Evolutionary conservation across 2,113 vertebrate species (phyloP).

Genomic region (Gyps fulvus): DNA sequence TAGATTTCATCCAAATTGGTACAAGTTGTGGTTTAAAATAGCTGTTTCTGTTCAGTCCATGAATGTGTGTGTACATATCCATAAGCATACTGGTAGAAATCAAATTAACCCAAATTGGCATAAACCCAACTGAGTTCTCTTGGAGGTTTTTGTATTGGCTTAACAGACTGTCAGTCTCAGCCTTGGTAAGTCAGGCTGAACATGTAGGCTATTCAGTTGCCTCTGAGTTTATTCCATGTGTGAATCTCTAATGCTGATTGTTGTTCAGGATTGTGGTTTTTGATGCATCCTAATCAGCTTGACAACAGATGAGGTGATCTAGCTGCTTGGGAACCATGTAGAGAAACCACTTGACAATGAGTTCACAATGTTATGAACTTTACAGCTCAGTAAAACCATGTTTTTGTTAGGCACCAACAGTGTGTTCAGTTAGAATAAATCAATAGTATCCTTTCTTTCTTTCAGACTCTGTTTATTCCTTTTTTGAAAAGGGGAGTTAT

Average conservation of each 20-base stretch:
- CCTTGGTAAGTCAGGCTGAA: neutral
- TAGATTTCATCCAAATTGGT: neutral
- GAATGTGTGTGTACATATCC: neutral
- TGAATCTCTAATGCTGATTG: neutral
- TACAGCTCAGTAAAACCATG: neutral
- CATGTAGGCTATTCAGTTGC: rapidly evolving
- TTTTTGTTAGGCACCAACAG: neutral
- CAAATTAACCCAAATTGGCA: neutral
- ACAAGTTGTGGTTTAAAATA: neutral
- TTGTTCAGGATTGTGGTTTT: neutral
- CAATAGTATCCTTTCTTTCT: neutral
- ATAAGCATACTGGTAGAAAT: neutral
- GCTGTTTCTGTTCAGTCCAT: neutral
- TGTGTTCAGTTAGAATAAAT: neutral
- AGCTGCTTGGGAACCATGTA: neutral
- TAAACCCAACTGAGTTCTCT: neutral
- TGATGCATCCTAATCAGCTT: neutral
- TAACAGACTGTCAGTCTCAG: neutral
- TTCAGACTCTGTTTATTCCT: neutral
- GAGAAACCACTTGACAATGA: neutral
- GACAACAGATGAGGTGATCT: neutral
- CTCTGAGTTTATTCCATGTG: neutral
- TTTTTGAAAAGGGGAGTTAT: neutral
- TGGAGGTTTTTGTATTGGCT: neutral
- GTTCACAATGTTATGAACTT: neutral